phyloP scores from a whole-genome alignment of 2,797 vertebrate genomes.

The Carcharodon carcharias region DNA sequence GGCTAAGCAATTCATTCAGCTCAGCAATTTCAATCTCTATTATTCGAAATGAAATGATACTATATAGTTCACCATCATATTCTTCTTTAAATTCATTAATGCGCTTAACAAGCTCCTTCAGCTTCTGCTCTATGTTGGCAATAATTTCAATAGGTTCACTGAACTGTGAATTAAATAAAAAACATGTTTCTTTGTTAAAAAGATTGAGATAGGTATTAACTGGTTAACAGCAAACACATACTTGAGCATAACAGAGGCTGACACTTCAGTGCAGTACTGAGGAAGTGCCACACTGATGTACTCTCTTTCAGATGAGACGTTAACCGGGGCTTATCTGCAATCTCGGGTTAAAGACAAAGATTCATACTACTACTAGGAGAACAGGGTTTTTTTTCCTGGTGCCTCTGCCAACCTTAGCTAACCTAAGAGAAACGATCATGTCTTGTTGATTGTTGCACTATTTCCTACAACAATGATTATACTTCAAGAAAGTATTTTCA shows the following conservation, averaged over 20 bases:
- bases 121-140: constrained; percentile 47
- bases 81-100: constrained; percentile 53
- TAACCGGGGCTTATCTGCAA: neutral
- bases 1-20: constrained; percentile 48
- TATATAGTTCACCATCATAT: constrained; percentile 53
- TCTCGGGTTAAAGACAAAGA: neutral
- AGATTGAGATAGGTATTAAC: neutral
- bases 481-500: neutral
- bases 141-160: constrained; percentile 46
- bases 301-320: neutral
- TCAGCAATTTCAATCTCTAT: constrained; percentile 57
- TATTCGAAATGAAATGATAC: constrained; percentile 53
- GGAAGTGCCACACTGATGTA: neutral
- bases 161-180: constrained; percentile 42
- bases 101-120: constrained; percentile 50
- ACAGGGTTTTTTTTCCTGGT: neutral
- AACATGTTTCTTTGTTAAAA: neutral
- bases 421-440: neutral
- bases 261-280: neutral
- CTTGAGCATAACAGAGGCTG: neutral
- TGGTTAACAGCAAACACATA: neutral
- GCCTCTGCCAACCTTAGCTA: neutral
- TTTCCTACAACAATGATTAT: neutral
- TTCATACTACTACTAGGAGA: neutral
- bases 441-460: neutral